Evolutionary conservation across 2,113 vertebrate genomes (phyloP).

Genomic region (Syngnathus floridae): DNA sequence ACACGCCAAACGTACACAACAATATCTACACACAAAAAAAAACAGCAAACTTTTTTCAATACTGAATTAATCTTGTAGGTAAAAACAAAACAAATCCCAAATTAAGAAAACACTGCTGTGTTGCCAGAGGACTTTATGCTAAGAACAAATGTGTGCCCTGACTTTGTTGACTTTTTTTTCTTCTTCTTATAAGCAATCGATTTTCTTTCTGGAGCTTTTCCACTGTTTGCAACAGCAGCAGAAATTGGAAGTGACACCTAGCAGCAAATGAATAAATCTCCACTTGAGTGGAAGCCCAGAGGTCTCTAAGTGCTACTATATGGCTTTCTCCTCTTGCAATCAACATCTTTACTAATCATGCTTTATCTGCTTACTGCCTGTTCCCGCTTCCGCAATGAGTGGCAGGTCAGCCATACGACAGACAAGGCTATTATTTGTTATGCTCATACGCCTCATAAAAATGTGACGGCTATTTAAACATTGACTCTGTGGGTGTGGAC

Average conservation of each 20-base stretch:
- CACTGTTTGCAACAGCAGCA: neutral
- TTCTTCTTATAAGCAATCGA: slow-evolving; percentile 3
- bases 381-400: neutral
- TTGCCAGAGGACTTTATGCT: slow-evolving; percentile 8
- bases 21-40: neutral
- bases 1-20: neutral
- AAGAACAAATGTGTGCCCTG: neutral
- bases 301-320: slow-evolving; percentile 1
- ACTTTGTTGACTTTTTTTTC: slow-evolving; percentile 11
- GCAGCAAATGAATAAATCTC: neutral
- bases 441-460: slow-evolving; percentile 27
- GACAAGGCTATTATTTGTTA: slow-evolving; percentile 5
- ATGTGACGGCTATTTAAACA: slow-evolving; percentile 23
- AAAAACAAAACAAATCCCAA: no score
- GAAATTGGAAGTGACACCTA: neutral
- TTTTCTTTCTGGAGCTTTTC: neutral
- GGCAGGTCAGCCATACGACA: slow-evolving; percentile 1
- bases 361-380: neutral
- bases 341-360: neutral
- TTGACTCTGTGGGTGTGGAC: slow-evolving; percentile 11
- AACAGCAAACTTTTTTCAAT: neutral
- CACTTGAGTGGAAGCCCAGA: slow-evolving; percentile 1
- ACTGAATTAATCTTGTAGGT: neutral
- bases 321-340: neutral
- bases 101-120: neutral